A percentile compares a stretch with the other conserved stretches of the same genome.
phyloP scores from a whole-genome alignment of 2,888 invertebrate genomes.

The Mechanitis messenoides region DNA sequence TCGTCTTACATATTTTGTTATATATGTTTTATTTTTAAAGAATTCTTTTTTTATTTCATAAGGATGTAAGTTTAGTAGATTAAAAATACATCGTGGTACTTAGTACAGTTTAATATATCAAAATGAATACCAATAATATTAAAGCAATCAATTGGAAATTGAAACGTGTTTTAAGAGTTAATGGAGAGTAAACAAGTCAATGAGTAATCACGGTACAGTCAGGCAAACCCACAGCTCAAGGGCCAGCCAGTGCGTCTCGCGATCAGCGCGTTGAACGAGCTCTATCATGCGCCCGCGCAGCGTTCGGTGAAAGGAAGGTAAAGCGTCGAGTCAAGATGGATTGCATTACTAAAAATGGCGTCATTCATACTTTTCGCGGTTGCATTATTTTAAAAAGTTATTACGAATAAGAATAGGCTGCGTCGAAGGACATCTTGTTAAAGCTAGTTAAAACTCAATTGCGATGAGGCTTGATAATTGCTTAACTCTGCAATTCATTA shows the following conservation, averaged over 20 bases:
- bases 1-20: too few species aligned
- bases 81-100: too few species aligned
- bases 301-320: constrained; percentile 70
- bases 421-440: constrained; percentile 38
- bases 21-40: too few species aligned
- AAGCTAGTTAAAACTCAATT: constrained; percentile 15
- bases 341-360: constrained; percentile 73
- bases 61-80: too few species aligned
- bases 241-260: constrained; percentile 59
- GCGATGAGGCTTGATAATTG: constrained; percentile 1
- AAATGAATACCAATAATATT: neutral
- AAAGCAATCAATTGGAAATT: neutral
- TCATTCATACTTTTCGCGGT: constrained; percentile 67
- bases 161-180: constrained; percentile 1
- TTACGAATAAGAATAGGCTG: constrained; percentile 42
- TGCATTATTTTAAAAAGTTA: constrained; percentile 53
- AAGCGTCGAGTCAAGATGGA: constrained; percentile 62
- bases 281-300: constrained; percentile 36
- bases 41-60: too few species aligned
- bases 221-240: constrained; percentile 39
- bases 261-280: constrained; percentile 26
- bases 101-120: neutral
- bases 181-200: constrained; percentile 14
- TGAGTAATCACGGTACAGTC: constrained; percentile 33
- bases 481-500: neutral